A percentile compares a stretch with the other conserved stretches of the same genome.
Evolutionary conservation across 2,888 invertebrate species (phyloP).

Genomic region (Perizoma flavofasciatum): DNA sequence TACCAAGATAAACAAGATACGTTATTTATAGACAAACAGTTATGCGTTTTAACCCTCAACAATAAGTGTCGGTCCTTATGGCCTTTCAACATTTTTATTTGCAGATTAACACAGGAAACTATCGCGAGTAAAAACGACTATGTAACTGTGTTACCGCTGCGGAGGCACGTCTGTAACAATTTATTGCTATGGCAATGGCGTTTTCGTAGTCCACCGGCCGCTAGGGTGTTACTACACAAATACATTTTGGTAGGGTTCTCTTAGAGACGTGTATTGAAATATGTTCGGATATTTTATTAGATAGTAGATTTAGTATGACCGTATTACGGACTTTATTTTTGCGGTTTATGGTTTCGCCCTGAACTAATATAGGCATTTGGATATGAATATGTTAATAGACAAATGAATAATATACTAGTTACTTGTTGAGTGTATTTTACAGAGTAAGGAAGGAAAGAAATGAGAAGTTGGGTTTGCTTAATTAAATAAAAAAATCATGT

Average conservation of each 20-base stretch:
- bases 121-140: slow-evolving; percentile 63
- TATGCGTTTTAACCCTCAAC: slow-evolving; percentile 36
- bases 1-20: slow-evolving; percentile 17
- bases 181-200: slow-evolving; percentile 69
- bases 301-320: slow-evolving; percentile 57
- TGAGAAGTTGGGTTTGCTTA: no score
- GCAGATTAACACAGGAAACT: slow-evolving; percentile 61
- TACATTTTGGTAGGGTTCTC: slow-evolving; percentile 67
- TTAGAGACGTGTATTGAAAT: slow-evolving; percentile 65
- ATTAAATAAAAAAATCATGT: no score
- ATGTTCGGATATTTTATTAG: slow-evolving; percentile 67
- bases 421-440: slow-evolving; percentile 5
- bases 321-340: slow-evolving; percentile 44
- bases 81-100: slow-evolving; percentile 45
- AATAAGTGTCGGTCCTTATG: slow-evolving; percentile 34
- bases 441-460: not conserved
- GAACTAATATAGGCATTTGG: slow-evolving; percentile 38
- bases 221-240: slow-evolving; percentile 68
- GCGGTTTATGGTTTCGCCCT: slow-evolving; percentile 37
- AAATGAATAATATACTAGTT: slow-evolving; percentile 17
- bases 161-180: slow-evolving; percentile 64
- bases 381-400: slow-evolving; percentile 20
- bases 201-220: slow-evolving; percentile 62
- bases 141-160: slow-evolving; percentile 48
- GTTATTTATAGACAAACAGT: slow-evolving; percentile 27